phyloP scores from a whole-genome alignment of 2,888 invertebrate species.

The Byasa hedistus region DNA sequence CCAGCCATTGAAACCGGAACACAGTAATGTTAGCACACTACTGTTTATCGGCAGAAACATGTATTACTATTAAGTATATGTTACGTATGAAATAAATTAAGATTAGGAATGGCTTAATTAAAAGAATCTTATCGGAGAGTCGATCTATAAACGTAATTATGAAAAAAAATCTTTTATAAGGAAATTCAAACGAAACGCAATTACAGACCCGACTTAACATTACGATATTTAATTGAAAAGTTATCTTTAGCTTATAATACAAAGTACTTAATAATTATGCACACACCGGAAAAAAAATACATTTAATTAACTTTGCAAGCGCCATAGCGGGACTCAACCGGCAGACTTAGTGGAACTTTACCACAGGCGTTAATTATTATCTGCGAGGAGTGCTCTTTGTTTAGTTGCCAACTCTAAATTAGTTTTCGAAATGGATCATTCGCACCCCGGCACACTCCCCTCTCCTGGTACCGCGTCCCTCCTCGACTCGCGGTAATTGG shows the following conservation, averaged over 20 bases:
- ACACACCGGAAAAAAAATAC: constrained; percentile 46
- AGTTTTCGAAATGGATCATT: constrained; percentile 81
- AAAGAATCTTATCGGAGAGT: constrained; percentile 10
- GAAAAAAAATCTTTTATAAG: constrained; percentile 14
- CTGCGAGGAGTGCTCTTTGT: constrained; percentile 80
- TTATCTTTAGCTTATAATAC: constrained; percentile 29
- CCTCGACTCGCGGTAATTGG: constrained; percentile 71
- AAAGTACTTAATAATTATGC: constrained; percentile 37
- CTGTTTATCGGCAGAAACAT: too few relatives aligned
- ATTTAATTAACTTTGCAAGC: constrained; percentile 67
- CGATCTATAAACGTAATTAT: constrained; percentile 18
- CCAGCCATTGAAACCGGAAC: too few relatives aligned
- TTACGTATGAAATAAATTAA: background rate
- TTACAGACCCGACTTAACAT: constrained; percentile 11
- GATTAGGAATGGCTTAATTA: constrained; percentile 14
- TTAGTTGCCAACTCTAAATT: constrained; percentile 81
- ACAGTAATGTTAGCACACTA: too few relatives aligned
- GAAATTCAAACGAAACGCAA: constrained; percentile 15
- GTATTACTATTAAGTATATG: too few relatives aligned
- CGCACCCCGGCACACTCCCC: constrained; percentile 65
- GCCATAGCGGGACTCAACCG: constrained; percentile 68
- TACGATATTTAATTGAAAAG: constrained; percentile 31
- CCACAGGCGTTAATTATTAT: constrained; percentile 81
- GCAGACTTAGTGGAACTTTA: constrained; percentile 77
- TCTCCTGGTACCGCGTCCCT: constrained; percentile 40